phyloP scores from a whole-genome alignment of 2,888 invertebrate genomes.

The Pammene fasciana region DNA sequence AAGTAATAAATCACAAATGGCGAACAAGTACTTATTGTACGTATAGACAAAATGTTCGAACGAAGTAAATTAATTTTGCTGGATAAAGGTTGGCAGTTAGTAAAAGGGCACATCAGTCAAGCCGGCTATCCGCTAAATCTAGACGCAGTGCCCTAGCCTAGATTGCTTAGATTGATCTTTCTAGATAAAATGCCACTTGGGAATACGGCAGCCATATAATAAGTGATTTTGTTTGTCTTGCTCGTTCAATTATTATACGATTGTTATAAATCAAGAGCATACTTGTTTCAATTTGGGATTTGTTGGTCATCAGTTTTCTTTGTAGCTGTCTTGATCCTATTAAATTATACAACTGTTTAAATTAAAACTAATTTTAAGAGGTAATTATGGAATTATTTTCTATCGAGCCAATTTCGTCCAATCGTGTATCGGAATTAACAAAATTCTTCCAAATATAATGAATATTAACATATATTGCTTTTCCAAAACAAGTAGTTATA shows the following conservation, averaged over 20 bases:
- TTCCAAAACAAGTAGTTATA: no score
- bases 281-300: not conserved
- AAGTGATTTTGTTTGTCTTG: constrained; percentile 13
- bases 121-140: constrained; percentile 40
- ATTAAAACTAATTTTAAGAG: no score
- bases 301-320: not conserved
- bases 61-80: constrained; percentile 39
- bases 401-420: no score
- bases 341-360: not conserved
- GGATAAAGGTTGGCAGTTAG: constrained; percentile 40
- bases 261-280: constrained; percentile 19
- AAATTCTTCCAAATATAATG: no score
- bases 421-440: no score
- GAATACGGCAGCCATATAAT: constrained; percentile 18
- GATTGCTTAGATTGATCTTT: constrained; percentile 39
- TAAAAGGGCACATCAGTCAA: constrained; percentile 39
- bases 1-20: constrained; percentile 34
- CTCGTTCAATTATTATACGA: constrained; percentile 20
- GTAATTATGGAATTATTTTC: no score
- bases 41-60: constrained; percentile 23
- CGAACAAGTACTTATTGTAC: constrained; percentile 15
- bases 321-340: not conserved
- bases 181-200: constrained; percentile 35
- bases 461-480: no score
- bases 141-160: constrained; percentile 35